Conservation (phyloP, 2,888 invertebrate species). For the Tiliacea aurago region DNA sequence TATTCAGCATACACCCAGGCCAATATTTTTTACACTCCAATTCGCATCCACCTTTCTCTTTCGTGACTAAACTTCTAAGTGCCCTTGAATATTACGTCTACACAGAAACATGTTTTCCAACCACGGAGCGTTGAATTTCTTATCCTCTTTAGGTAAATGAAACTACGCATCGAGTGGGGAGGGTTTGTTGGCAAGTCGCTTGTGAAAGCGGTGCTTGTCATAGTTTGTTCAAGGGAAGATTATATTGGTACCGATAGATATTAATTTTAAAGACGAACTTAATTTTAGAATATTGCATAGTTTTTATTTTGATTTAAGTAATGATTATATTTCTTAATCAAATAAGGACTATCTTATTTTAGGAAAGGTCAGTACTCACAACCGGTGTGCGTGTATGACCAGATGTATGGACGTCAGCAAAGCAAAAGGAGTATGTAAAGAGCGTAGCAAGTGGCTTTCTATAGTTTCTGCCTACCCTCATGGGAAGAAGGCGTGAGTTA, state of each 20-base stretch:
- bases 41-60: conserved; percentile 74
- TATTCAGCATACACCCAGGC: conserved; percentile 71
- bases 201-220: conserved; percentile 9
- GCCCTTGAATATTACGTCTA: conserved; percentile 67
- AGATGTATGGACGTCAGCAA: no score
- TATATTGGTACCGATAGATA: background rate
- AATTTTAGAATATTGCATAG: background rate
- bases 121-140: conserved; percentile 51
- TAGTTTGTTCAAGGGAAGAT: background rate
- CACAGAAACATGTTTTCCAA: conserved; percentile 64
- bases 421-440: no score
- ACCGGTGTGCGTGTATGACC: no score
- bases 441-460: no score
- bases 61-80: conserved; percentile 74
- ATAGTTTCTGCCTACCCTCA: no score
- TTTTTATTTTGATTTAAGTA: background rate
- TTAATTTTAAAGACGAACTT: background rate
- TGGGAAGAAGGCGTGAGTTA: no score
- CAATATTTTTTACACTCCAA: conserved; percentile 76
- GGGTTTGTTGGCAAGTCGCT: conserved; percentile 12
- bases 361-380: no score
- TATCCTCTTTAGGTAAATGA: conserved; percentile 56
- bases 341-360: background rate
- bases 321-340: background rate
- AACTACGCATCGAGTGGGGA: conserved; percentile 41